Conservation (phyloP, 2,888 invertebrate genomes). For the Xestia ashworthii region DNA sequence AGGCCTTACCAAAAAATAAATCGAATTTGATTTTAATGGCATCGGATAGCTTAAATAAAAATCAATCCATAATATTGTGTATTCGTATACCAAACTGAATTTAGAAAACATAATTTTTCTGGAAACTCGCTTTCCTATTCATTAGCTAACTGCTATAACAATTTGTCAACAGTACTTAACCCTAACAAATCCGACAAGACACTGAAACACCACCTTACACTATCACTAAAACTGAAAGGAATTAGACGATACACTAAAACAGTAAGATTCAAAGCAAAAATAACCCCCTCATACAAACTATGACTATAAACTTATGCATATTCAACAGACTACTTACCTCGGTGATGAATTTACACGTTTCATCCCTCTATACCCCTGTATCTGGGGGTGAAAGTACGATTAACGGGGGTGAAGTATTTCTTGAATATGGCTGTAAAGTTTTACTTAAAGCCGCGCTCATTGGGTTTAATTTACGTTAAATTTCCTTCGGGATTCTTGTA, state of each 20-base stretch:
- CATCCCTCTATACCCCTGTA: conserved; percentile 38
- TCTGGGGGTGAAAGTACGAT: conserved; percentile 55
- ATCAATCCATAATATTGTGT: no score
- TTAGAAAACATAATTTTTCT: no score
- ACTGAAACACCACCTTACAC: neutral
- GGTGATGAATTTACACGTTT: conserved; percentile 56
- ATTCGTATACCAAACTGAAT: no score
- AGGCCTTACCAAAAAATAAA: no score
- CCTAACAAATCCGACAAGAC: conserved; percentile 4
- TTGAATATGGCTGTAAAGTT: conserved; percentile 42
- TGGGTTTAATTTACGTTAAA: conserved; percentile 52
- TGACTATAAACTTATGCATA: conserved; percentile 51
- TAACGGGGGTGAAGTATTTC: conserved; percentile 42
- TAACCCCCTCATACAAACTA: conserved; percentile 26
- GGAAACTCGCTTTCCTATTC: neutral
- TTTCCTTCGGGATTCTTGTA: conserved; percentile 60
- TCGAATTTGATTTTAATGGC: no score
- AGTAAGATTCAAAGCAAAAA: conserved; percentile 30
- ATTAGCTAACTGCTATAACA: neutral
- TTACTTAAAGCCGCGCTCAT: conserved; percentile 32
- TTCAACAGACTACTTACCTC: conserved; percentile 39
- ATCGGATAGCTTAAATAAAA: no score
- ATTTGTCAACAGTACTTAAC: neutral
- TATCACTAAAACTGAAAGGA: neutral
- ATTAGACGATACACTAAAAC: conserved; percentile 27